Evolutionary conservation across 1,140 invertebrate species (phyloP), one percentile per base, ranked within the genome.

Genomic region (Coelopa frigida): DNA sequence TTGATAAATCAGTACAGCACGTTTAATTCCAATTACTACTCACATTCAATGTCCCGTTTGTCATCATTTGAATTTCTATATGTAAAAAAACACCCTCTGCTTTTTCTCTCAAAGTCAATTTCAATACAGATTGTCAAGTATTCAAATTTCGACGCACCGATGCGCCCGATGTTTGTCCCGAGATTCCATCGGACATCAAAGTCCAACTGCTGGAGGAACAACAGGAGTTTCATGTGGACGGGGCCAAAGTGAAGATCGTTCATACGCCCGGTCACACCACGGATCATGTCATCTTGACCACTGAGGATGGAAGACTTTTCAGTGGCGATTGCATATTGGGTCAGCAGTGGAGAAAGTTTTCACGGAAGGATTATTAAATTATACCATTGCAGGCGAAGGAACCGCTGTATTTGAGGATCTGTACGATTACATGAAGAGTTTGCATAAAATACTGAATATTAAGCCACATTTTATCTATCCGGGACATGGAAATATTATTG

Each of bases 241-340:
- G 92, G 11, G 92, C 90, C 1, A 89, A 85, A 11, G 58, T 97
- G 4, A 79, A 82, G 62, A 75, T 95, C 2, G 68, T 88, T 27
- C 81, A 92, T 59, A 97, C 94, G 3, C 96, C 96, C 3, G 96
- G 96, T 1, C 96, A 99, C 70, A 89, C 93, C 18, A 87, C 84
- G 6, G 96, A 99, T 73, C 96, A 99, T 74, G 79, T 89, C 4
- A 78, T 85, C 7, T 59, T 98, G 3, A 74, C 78, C 23, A 71
- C 97, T 21, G 89, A 96, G 68, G 94, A 97, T 41, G 84, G 88
- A 50, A 78, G 84, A 2, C 53, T 99, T 2, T 98, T 99, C 58
- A 92, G 90, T 71, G 94, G 89, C 3, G 95, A 98, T 68, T 94
- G 88, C 60, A 87, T 98, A 52, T 73, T 98, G 4, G 94, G 61